These are phyloP conservation scores for Thyatira batis DNA, from an alignment of 2,888 invertebrate genomes.

Conservation along the genomic window DNA sequence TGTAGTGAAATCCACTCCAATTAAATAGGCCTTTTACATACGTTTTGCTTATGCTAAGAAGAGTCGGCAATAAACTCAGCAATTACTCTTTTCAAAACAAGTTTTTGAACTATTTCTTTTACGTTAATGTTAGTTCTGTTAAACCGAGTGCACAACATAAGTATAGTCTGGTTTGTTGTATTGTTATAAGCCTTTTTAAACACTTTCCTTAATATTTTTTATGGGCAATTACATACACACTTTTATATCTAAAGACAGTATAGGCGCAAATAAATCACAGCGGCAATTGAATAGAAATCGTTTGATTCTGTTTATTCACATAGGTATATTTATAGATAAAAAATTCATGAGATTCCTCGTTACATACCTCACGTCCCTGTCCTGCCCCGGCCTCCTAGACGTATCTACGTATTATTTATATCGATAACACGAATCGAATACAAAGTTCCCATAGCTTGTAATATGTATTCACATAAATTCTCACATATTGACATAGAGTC, in stretches of 20 bases:
- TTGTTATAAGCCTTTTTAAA: too few species aligned
- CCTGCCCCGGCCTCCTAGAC: neutral
- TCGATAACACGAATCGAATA: slow-evolving; percentile 9
- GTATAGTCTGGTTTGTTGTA: too few species aligned
- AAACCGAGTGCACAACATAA: too few species aligned
- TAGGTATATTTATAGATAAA: neutral
- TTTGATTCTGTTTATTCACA: neutral
- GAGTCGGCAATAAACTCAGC: too few species aligned
- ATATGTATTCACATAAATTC: slow-evolving; percentile 58
- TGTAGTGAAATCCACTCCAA: too few species aligned
- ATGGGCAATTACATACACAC: neutral
- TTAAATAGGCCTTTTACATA: too few species aligned
- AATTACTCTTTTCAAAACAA: too few species aligned
- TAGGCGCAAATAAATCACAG: neutral
- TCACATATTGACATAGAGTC: slow-evolving; percentile 57
- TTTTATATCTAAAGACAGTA: neutral
- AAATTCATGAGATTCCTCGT: neutral
- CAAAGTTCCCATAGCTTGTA: slow-evolving; percentile 19
- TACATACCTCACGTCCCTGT: neutral
- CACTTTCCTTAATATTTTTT: too few species aligned
- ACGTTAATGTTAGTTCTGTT: too few species aligned
- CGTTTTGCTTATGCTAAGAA: too few species aligned
- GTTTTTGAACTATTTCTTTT: too few species aligned
- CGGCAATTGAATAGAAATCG: neutral
- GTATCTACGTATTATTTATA: neutral